phyloP scores from a whole-genome alignment of 2,113 vertebrate species.

The Eupsittula cactorum region DNA sequence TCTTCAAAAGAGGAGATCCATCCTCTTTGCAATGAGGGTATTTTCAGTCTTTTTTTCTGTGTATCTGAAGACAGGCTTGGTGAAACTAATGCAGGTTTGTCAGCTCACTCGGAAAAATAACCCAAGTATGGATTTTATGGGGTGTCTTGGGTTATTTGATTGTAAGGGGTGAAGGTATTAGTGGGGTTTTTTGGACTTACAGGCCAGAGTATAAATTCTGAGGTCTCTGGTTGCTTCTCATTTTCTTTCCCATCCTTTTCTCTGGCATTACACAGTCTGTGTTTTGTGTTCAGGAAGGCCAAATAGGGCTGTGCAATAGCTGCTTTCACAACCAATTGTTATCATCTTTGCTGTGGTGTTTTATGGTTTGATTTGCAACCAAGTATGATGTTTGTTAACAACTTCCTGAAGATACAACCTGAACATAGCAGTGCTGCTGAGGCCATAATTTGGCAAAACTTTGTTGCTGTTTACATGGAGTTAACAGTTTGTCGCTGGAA shows the following conservation, averaged over 20 bases:
- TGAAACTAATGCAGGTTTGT: background rate
- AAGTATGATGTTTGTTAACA: background rate
- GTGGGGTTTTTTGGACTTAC: background rate
- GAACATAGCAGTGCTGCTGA: background rate
- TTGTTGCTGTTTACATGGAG: background rate
- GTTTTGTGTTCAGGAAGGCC: background rate
- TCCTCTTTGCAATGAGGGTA: background rate
- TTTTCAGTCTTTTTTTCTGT: background rate
- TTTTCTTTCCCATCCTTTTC: background rate
- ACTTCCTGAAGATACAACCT: background rate
- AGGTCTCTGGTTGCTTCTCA: background rate
- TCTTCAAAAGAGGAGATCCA: background rate
- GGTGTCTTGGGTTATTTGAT: background rate
- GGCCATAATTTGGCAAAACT: background rate
- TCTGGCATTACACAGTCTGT: background rate
- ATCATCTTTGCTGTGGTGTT: background rate
- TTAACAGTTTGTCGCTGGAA: background rate
- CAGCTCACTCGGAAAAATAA: background rate
- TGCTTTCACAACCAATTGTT: background rate
- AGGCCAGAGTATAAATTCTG: background rate
- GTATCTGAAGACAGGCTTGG: background rate
- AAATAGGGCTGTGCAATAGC: background rate
- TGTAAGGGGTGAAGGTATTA: background rate
- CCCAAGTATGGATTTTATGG: background rate
- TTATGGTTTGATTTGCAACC: background rate